A percentile compares a stretch with the other conserved stretches of the same genome.
Conservation (phyloP, 2,888 invertebrate species). For the Lamellibrachia columna region DNA sequence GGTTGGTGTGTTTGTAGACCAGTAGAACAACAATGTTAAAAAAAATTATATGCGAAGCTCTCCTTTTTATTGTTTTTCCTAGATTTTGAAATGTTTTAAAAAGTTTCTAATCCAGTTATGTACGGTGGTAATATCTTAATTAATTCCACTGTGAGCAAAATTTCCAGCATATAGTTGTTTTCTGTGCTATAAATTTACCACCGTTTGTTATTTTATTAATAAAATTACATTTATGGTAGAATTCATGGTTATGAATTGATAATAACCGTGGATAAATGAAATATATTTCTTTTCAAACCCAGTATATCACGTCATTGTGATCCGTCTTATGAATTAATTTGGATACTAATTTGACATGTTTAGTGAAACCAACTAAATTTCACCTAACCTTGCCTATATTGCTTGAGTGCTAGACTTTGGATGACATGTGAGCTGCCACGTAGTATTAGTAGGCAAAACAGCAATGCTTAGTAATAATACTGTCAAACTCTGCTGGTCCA, state of each 20-base stretch:
- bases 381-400: not conserved
- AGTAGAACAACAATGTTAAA: not conserved
- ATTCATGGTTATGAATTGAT: not conserved
- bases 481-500: not conserved
- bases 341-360: not conserved
- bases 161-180: not conserved
- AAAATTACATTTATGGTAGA: not conserved
- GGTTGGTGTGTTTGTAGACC: not conserved
- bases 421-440: not conserved
- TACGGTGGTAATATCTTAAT: not conserved
- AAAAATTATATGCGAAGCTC: not conserved
- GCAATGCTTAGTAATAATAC: not conserved
- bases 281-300: not conserved
- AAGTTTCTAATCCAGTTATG: too few relatives aligned
- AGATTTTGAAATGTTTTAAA: not conserved
- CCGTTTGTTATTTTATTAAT: not conserved
- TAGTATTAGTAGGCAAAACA: not conserved
- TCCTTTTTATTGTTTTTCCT: not conserved
- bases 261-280: not conserved
- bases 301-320: not conserved
- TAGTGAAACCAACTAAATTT: not conserved
- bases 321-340: not conserved
- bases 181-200: not conserved
- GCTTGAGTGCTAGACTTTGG: not conserved
- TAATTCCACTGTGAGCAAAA: not conserved